Conservation (phyloP, 2,888 invertebrate species). For the Opisthograptis luteolata region DNA sequence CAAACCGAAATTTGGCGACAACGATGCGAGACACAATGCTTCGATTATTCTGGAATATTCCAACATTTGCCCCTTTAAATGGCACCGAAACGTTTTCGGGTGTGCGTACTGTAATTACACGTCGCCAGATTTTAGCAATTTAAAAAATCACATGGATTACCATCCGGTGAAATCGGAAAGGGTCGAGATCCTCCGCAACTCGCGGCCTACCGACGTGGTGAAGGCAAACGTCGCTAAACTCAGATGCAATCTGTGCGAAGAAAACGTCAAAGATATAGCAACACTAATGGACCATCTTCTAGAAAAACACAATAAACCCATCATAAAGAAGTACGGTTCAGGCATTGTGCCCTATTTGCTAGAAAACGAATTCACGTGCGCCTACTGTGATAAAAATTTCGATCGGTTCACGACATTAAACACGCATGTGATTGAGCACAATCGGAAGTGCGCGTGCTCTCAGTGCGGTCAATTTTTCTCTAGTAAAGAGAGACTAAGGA, state of each 20-base stretch:
- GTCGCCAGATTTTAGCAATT: constrained; percentile 59
- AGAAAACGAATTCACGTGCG: constrained; percentile 5
- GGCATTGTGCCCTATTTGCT: constrained; percentile 12
- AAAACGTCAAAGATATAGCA: constrained; percentile 47
- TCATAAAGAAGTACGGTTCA: constrained; percentile 51
- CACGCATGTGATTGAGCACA: constrained; percentile 32
- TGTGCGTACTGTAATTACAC: constrained; percentile 54
- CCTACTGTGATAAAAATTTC: constrained; percentile 6
- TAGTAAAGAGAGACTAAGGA: neutral
- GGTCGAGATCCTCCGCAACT: constrained; percentile 12
- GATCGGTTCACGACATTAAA: constrained; percentile 28
- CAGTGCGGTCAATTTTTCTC: constrained; percentile 10
- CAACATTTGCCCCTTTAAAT: constrained; percentile 72
- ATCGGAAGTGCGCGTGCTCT: constrained; percentile 15
- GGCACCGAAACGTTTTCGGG: constrained; percentile 63
- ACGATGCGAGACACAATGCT: constrained; percentile 62
- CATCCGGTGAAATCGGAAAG: constrained; percentile 51
- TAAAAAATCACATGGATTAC: constrained; percentile 49
- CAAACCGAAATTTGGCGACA: neutral
- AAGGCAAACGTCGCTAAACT: constrained; percentile 66
- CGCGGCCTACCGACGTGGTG: constrained; percentile 24
- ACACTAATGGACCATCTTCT: constrained; percentile 60
- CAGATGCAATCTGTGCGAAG: constrained; percentile 51
- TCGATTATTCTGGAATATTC: constrained; percentile 67
- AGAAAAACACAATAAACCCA: constrained; percentile 53